These are phyloP conservation scores for Ylistrum balloti DNA, from an alignment of 1,140 invertebrate genomes.

Conservation along the genomic window DNA sequence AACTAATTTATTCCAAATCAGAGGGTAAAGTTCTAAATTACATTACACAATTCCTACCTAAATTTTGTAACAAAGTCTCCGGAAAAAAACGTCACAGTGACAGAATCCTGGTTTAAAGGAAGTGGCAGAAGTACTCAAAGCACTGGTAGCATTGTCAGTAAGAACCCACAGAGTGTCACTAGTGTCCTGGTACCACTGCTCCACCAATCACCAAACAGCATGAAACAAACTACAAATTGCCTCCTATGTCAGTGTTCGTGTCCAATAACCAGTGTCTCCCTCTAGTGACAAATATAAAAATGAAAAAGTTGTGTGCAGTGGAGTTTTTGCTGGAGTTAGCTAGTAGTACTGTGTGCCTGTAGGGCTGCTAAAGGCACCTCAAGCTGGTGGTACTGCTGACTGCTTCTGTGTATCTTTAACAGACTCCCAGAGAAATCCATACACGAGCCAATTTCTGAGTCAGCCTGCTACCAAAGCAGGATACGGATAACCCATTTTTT, in stretches of 20 bases:
- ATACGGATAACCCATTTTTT: not conserved
- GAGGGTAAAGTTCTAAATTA: not conserved
- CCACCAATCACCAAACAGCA: not conserved
- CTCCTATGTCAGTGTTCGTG: not conserved
- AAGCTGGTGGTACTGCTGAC: not conserved
- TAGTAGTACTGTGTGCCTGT: not conserved
- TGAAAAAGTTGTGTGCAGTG: not conserved
- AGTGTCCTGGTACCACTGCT: not conserved
- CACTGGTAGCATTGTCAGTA: not conserved
- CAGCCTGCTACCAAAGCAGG: constrained; percentile 13
- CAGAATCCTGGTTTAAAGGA: not conserved
- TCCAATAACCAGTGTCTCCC: constrained; percentile 27
- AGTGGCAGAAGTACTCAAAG: not conserved
- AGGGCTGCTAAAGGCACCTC: not conserved
- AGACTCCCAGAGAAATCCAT: constrained; percentile 25
- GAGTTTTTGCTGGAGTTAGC: not conserved
- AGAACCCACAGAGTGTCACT: not conserved
- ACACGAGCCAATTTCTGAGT: constrained; percentile 37
- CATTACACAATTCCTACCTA: not conserved
- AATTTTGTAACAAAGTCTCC: not conserved
- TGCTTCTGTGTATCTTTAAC: not conserved
- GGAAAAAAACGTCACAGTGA: not conserved
- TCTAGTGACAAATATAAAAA: constrained; percentile 1
- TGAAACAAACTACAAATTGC: not conserved
- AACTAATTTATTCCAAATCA: not conserved